Percentiles rank a stretch among this genome's conserved stretches.
phyloP scores from a whole-genome alignment of 2,888 invertebrate genomes.

The Oxytorus armatus region DNA sequence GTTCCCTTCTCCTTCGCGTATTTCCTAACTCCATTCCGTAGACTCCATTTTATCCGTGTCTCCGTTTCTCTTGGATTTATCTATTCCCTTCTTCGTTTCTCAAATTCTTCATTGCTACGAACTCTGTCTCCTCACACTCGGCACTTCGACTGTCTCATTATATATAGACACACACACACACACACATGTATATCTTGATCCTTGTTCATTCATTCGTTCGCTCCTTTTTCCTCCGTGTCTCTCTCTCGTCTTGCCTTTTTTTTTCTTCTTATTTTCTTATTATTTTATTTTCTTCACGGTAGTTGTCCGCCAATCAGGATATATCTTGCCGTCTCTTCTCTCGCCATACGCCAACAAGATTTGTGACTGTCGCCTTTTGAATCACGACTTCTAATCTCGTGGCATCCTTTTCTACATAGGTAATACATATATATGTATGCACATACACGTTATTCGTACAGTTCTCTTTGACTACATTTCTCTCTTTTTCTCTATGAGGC shows the following conservation, averaged over 20 bases:
- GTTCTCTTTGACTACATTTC: neutral
- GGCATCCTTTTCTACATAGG: constrained; percentile 54
- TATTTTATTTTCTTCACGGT: constrained; percentile 55
- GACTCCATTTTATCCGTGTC: constrained; percentile 22
- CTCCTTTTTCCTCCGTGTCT: constrained; percentile 27
- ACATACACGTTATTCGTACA: too few relatives aligned
- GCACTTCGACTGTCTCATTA: neutral
- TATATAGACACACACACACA: neutral
- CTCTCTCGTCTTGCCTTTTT: constrained; percentile 3
- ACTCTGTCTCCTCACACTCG: constrained; percentile 30
- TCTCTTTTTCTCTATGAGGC: neutral
- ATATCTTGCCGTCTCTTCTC: constrained; percentile 33
- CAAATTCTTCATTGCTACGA: constrained; percentile 53
- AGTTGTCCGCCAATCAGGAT: constrained; percentile 63
- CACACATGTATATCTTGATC: neutral
- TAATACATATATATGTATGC: neutral
- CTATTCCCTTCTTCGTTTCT: constrained; percentile 47
- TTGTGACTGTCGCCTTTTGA: constrained; percentile 67
- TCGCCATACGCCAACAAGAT: constrained; percentile 63
- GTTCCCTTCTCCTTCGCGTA: constrained; percentile 1
- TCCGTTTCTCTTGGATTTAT: constrained; percentile 42
- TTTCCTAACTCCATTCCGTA: constrained; percentile 18
- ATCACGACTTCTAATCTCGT: constrained; percentile 67
- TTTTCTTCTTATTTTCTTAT: constrained; percentile 28
- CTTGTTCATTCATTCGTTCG: constrained; percentile 47